phyloP scores from a whole-genome alignment of 2,888 invertebrate species.

The Drosophila nr. perissopoda region DNA sequence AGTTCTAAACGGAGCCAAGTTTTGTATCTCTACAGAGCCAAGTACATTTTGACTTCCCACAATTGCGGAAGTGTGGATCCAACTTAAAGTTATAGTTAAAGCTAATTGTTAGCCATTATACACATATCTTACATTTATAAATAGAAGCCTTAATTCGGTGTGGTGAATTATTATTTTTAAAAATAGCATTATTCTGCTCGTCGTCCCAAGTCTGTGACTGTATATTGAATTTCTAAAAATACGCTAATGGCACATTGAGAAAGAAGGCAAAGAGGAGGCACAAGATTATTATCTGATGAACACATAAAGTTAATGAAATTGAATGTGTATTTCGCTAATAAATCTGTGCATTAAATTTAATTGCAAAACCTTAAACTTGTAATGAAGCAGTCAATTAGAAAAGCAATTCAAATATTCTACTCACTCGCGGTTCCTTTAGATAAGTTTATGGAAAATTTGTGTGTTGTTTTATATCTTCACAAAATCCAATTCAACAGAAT shows the following conservation, averaged over 20 bases:
- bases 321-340: constrained; percentile 49
- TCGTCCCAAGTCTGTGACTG: constrained; percentile 11
- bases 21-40: not conserved
- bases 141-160: constrained; percentile 56
- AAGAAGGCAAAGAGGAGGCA: constrained; percentile 4
- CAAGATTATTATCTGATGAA: constrained; percentile 21
- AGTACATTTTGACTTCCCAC: constrained; percentile 43
- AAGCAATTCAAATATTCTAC: constrained; percentile 38
- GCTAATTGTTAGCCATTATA: constrained; percentile 68
- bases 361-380: constrained; percentile 31
- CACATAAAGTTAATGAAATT: constrained; percentile 48
- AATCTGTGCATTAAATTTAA: constrained; percentile 54
- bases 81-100: constrained; percentile 18
- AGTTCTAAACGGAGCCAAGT: constrained; percentile 38
- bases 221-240: constrained; percentile 55
- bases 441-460: not conserved
- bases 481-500: not conserved
- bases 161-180: constrained; percentile 55
- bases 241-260: constrained; percentile 23
- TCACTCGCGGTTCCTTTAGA: not conserved
- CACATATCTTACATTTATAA: constrained; percentile 62
- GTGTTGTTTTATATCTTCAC: not conserved
- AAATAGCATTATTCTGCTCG: constrained; percentile 41
- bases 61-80: constrained; percentile 55
- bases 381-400: constrained; percentile 29